These are phyloP conservation scores for Pholis gunnellus DNA, from an alignment of 2,113 vertebrate species.

Conservation along the genomic window DNA sequence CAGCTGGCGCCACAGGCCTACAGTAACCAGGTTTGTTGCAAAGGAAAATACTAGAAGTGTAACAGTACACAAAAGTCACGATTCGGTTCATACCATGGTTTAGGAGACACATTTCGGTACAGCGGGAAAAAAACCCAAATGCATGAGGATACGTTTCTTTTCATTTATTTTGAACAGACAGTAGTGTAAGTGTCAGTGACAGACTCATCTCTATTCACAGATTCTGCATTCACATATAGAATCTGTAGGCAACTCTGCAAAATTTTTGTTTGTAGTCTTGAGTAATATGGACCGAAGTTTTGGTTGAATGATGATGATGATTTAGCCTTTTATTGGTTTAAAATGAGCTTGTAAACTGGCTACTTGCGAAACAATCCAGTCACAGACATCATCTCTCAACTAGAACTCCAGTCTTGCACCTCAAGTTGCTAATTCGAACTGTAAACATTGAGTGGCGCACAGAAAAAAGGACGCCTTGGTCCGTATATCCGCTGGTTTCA, in stretches of 20 bases:
- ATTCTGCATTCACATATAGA: not conserved
- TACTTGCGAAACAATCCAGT: too few species aligned
- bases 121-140: not conserved
- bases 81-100: not conserved
- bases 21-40: constrained; percentile 91
- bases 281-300: too few species aligned
- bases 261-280: too few species aligned
- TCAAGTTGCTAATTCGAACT: too few species aligned
- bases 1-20: constrained; percentile 94
- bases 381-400: too few species aligned
- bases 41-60: not conserved
- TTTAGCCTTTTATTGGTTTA: too few species aligned
- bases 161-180: not conserved
- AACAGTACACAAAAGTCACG: not conserved
- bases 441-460: too few species aligned
- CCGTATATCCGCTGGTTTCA: too few species aligned
- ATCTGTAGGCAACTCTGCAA: not conserved
- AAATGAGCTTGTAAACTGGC: too few species aligned
- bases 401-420: too few species aligned
- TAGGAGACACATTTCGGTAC: not conserved
- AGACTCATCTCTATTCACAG: not conserved
- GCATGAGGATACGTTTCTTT: not conserved
- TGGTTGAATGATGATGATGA: too few species aligned
- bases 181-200: not conserved
- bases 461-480: too few species aligned